phyloP scores from a whole-genome alignment of 2,797 vertebrate genomes.

The Xenopus petersii region DNA sequence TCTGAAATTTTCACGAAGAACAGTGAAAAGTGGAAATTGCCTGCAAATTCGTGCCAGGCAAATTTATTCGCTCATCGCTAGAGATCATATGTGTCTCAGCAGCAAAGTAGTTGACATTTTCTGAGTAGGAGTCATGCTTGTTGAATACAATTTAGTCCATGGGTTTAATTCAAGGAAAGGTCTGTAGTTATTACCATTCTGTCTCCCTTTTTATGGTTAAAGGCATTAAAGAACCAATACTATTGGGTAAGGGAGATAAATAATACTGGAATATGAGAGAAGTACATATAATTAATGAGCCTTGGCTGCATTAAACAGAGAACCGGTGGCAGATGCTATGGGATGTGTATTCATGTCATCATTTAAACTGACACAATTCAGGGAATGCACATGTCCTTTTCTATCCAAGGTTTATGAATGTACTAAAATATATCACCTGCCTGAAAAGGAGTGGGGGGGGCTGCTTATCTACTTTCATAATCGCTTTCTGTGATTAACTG shows the following conservation, averaged over 20 bases:
- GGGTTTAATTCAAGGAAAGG: not conserved
- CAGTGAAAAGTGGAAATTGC: too few relatives aligned
- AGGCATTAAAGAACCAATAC: conserved; percentile 25
- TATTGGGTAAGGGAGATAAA: conserved; percentile 5
- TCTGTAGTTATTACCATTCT: conserved; percentile 1
- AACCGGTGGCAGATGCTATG: conserved; percentile 57
- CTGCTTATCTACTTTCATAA: conserved; percentile 23
- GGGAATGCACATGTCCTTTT: conserved; percentile 47
- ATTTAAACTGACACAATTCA: conserved; percentile 55
- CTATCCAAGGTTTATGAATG: conserved; percentile 51
- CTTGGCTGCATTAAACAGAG: conserved; percentile 55
- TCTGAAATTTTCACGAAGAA: too few relatives aligned
- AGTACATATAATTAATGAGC: conserved; percentile 55
- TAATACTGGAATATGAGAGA: conserved; percentile 35
- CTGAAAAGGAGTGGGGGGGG: conserved; percentile 30
- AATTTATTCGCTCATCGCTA: too few relatives aligned
- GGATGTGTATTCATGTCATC: conserved; percentile 57
- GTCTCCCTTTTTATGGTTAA: conserved; percentile 2
- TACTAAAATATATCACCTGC: conserved; percentile 47
- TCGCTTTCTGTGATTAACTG: conserved; percentile 37
- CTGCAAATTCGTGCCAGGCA: too few relatives aligned
- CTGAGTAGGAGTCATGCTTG: not conserved
- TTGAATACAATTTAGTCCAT: conserved; percentile 1
- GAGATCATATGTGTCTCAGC: too few relatives aligned
- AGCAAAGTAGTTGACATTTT: too few relatives aligned